These are phyloP conservation scores for Seriola dumerili DNA, from an alignment of 2,113 vertebrate genomes.

Conservation along the genomic window DNA sequence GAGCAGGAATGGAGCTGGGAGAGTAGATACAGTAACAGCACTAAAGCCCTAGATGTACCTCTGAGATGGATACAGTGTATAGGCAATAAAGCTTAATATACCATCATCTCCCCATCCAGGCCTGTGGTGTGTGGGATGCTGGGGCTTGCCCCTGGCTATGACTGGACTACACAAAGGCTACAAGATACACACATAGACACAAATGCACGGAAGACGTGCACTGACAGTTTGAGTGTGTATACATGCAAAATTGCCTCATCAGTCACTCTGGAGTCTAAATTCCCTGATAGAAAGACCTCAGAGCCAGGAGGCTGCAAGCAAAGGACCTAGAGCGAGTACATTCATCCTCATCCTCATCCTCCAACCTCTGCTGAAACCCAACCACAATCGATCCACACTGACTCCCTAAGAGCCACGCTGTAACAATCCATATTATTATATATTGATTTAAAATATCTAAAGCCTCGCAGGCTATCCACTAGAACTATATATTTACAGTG, in stretches of 20 bases:
- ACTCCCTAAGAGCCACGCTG: not conserved
- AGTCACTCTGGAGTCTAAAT: conserved; percentile 45
- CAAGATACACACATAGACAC: not conserved
- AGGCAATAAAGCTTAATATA: conserved; percentile 20
- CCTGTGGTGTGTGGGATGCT: conserved; percentile 40
- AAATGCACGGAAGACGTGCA: not conserved
- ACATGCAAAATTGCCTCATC: conserved; percentile 24
- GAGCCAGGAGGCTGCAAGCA: not conserved
- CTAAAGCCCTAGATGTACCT: conserved; percentile 1
- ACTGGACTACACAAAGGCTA: conserved; percentile 20
- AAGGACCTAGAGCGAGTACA: conserved; percentile 1
- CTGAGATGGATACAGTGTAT: conserved; percentile 37
- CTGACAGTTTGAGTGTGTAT: conserved; percentile 7
- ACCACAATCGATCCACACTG: conserved; percentile 26
- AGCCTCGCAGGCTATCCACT: conserved; percentile 11
- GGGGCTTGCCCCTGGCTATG: conserved; percentile 18
- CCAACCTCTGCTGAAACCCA: not conserved
- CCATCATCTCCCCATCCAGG: conserved; percentile 18
- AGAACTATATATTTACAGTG: conserved; percentile 57
- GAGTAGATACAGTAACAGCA: conserved; percentile 16
- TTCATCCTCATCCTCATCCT: conserved; percentile 16
- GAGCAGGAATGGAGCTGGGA: conserved; percentile 35
- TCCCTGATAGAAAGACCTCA: conserved; percentile 7
- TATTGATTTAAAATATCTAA: conserved; percentile 53
- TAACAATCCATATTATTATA: conserved; percentile 42